Evolutionary conservation across 2,113 vertebrate genomes (phyloP).

Genomic region (Cariama cristata): DNA sequence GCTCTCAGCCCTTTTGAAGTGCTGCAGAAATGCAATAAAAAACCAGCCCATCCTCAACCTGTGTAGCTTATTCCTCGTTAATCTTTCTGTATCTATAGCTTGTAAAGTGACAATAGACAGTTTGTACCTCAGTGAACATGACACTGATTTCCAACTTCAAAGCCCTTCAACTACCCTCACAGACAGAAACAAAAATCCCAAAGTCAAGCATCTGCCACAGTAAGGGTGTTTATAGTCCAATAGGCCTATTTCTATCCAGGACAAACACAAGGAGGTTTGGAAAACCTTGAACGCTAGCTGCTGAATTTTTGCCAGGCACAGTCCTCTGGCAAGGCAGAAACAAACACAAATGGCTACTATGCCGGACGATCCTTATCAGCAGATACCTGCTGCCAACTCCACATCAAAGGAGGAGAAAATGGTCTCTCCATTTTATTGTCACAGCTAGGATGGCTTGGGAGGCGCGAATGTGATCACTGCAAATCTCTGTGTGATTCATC

Average conservation of each 20-base stretch:
- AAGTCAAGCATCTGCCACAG: neutral
- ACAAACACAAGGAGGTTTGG: neutral
- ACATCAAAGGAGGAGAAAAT: neutral
- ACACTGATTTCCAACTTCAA: neutral
- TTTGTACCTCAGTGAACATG: neutral
- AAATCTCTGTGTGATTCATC: neutral
- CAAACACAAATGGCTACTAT: constrained; percentile 53
- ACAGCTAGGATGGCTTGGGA: neutral
- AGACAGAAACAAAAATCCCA: neutral
- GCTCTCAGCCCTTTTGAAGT: neutral
- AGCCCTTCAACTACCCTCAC: neutral
- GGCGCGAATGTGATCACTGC: rapidly evolving
- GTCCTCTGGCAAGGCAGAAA: neutral
- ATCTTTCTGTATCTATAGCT: neutral
- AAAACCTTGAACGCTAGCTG: constrained; percentile 3
- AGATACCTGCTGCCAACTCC: constrained; percentile 48
- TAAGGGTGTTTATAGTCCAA: neutral
- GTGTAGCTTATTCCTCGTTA: neutral
- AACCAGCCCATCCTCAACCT: neutral
- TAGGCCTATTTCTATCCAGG: neutral
- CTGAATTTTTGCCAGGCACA: constrained; percentile 34
- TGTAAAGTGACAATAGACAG: neutral
- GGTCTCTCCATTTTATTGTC: constrained; percentile 14
- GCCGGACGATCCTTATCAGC: constrained; percentile 4
- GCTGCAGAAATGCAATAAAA: neutral